Percentiles rank a stretch among this genome's conserved stretches.
These are phyloP conservation scores for Liasis olivaceus DNA, from an alignment of 2,797 vertebrate genomes.

Conservation along the genomic window DNA sequence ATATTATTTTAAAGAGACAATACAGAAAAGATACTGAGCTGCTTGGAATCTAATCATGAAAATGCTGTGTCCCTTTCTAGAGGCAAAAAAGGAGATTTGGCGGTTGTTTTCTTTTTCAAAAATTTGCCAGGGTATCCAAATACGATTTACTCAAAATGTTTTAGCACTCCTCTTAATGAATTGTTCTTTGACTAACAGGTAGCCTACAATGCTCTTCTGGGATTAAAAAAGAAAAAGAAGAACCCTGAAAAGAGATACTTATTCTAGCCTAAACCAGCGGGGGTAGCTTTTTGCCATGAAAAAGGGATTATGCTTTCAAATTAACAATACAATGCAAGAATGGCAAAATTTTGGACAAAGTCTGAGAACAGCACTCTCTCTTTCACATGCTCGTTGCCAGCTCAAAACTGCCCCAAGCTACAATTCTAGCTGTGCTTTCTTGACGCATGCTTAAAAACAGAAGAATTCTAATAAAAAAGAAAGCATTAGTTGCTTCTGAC, in stretches of 20 bases:
- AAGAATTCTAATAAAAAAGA: constrained; percentile 66
- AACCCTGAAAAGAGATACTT: constrained; percentile 66
- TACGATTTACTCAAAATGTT: constrained; percentile 50
- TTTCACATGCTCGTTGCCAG: constrained; percentile 77
- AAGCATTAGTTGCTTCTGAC: constrained; percentile 65
- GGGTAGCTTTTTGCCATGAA: constrained; percentile 76
- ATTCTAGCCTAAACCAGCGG: constrained; percentile 64
- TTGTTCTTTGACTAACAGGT: constrained; percentile 65
- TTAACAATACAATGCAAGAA: constrained; percentile 71
- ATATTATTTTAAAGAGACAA: constrained; percentile 68
- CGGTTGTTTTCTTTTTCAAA: constrained; percentile 43
- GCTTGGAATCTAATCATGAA: constrained; percentile 72
- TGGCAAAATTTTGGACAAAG: constrained; percentile 66
- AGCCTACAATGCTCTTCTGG: constrained; percentile 58
- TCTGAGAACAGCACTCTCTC: constrained; percentile 71
- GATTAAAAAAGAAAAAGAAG: constrained; percentile 48
- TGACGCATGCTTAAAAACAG: constrained; percentile 75
- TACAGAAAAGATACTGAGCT: constrained; percentile 72
- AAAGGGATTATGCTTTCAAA: constrained; percentile 72
- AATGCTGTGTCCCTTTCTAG: constrained; percentile 76
- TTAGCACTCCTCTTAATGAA: constrained; percentile 60
- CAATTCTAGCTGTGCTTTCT: constrained; percentile 69
- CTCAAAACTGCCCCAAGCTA: constrained; percentile 74
- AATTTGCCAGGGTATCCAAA: constrained; percentile 42
- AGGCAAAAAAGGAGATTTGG: constrained; percentile 71